These are phyloP conservation scores for Plebejus melissa DNA, from an alignment of 2,888 invertebrate genomes.

Conservation along the genomic window DNA sequence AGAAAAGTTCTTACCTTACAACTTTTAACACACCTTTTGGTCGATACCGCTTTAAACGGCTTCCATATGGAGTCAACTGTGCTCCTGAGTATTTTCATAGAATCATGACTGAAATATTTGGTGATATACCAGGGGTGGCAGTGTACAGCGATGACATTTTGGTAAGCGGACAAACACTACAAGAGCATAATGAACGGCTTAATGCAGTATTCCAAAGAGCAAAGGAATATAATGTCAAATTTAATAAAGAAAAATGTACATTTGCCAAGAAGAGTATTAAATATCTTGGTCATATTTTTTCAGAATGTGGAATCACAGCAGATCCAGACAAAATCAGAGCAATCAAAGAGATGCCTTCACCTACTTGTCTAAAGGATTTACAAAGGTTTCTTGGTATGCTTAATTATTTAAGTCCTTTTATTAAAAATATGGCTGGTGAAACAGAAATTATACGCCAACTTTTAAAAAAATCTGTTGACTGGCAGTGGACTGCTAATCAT, in stretches of 20 bases:
- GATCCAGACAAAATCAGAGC: constrained; percentile 35
- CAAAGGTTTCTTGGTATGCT: constrained; percentile 32
- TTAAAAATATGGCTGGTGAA: constrained; percentile 25
- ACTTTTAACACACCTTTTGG: constrained; percentile 31
- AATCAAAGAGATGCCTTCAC: constrained; percentile 34
- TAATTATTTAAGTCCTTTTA: constrained; percentile 34
- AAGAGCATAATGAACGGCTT: constrained; percentile 32
- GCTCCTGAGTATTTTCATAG: constrained; percentile 35
- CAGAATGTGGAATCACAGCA: constrained; percentile 26
- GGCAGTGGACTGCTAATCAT: too few relatives aligned
- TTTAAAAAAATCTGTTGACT: constrained; percentile 31
- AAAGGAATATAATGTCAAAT: constrained; percentile 32
- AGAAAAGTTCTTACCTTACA: constrained; percentile 25
- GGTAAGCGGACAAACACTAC: constrained; percentile 29
- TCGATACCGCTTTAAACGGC: constrained; percentile 34
- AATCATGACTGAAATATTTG: constrained; percentile 36
- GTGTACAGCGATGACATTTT: constrained; percentile 33
- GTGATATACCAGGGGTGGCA: too few relatives aligned
- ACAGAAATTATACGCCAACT: constrained; percentile 30
- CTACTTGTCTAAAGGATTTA: constrained; percentile 27
- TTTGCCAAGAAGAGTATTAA: constrained; percentile 32
- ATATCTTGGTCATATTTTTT: constrained; percentile 7
- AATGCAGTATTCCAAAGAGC: constrained; percentile 32
- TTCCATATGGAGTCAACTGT: constrained; percentile 36
- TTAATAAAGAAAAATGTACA: constrained; percentile 35